Evolutionary conservation across 2,888 invertebrate genomes (phyloP).

Genomic region (Stenodema calcarata): DNA sequence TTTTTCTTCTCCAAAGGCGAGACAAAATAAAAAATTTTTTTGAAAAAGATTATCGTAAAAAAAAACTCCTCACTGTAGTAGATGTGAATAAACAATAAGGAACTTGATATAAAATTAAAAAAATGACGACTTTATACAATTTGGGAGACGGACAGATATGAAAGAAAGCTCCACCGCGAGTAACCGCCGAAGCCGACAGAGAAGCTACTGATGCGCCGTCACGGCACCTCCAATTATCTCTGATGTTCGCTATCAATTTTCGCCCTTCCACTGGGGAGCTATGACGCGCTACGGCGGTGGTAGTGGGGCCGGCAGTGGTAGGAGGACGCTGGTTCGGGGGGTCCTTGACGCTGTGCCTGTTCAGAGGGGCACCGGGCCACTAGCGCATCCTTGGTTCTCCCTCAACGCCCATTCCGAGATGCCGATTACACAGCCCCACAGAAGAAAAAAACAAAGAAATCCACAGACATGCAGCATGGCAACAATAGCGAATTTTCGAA

Average conservation of each 20-base stretch:
- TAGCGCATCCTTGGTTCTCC: not conserved
- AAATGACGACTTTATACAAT: not conserved
- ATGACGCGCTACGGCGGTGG: not conserved
- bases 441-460: too few species aligned
- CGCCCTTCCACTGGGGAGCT: slow-evolving; percentile 11
- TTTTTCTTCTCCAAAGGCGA: not conserved
- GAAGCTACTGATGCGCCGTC: slow-evolving; percentile 49
- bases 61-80: not conserved
- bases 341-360: not conserved
- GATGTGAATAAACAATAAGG: not conserved
- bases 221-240: slow-evolving; percentile 49
- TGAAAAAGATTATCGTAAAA: not conserved
- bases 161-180: slow-evolving; percentile 21
- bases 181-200: slow-evolving; percentile 31
- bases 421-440: too few species aligned
- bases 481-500: too few species aligned
- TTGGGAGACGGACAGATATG: not conserved
- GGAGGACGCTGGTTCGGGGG: not conserved
- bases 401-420: too few species aligned
- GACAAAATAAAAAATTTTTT: not conserved
- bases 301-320: not conserved
- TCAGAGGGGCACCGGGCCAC: not conserved
- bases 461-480: too few species aligned
- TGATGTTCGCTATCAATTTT: slow-evolving; percentile 47
- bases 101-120: not conserved